phyloP scores from a whole-genome alignment of 2,113 vertebrate genomes.

The Daphoenositta chrysoptera region DNA sequence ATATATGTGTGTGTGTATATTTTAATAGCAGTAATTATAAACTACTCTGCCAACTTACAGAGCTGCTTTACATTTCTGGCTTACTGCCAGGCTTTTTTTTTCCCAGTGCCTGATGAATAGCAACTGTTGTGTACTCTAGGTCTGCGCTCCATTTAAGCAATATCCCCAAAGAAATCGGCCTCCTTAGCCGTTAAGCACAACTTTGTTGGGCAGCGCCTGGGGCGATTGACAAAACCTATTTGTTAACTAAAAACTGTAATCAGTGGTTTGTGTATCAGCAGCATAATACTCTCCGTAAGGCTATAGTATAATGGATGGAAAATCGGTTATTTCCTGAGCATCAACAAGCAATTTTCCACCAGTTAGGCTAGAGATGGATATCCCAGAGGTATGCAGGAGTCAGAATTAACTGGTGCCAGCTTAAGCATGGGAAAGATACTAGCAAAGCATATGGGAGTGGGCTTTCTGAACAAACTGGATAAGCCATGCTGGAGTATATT shows the following conservation, averaged over 20 bases:
- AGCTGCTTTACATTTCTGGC: constrained; percentile 76
- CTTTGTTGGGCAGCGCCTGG: constrained; percentile 49
- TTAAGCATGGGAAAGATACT: neutral
- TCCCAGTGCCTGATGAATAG: constrained; percentile 72
- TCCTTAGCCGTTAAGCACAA: constrained; percentile 67
- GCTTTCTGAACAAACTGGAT: neutral
- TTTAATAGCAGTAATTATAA: constrained; percentile 81
- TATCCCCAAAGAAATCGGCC: constrained; percentile 66
- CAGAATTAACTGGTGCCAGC: neutral
- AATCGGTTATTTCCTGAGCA: constrained; percentile 75
- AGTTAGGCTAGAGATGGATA: constrained; percentile 68
- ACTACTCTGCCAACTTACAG: constrained; percentile 75
- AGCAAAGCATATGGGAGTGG: neutral
- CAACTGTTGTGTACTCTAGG: constrained; percentile 57
- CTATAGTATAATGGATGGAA: constrained; percentile 71
- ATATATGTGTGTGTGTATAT: neutral
- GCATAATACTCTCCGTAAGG: constrained; percentile 7
- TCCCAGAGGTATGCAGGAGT: constrained; percentile 24
- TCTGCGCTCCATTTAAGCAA: constrained; percentile 66
- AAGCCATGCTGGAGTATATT: neutral
- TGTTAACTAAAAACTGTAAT: constrained; percentile 69
- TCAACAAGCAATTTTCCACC: constrained; percentile 75
- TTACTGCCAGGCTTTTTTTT: constrained; percentile 49
- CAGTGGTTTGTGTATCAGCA: constrained; percentile 60
- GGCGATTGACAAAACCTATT: constrained; percentile 60